Evolutionary conservation across 1,140 invertebrate species (phyloP), one percentile per base, ranked within the genome.

Genomic region (Drosophila serrata): DNA sequence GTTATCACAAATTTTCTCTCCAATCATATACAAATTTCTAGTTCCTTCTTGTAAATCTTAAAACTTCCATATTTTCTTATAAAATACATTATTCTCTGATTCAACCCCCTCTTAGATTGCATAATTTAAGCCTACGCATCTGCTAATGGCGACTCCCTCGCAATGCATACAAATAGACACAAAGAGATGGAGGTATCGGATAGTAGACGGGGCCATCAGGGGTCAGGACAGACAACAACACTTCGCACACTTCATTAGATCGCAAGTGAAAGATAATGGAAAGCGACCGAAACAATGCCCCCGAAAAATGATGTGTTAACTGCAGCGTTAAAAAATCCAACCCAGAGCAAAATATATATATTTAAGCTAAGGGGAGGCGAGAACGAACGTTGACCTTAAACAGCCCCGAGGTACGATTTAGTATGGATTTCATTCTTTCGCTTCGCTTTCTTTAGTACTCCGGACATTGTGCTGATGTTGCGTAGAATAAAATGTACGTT

Each of bases 171-270:
- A 64, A 68, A 48, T 22, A 69, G 9, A 40, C 15, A 43, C 45
- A 53, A 7, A 5, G 37, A 29, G 65, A 11, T 33, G 48, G 49
- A 35, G 31, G 31, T 35, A 35, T 19, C 8, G 12, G 12, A 8
- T 35, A 35, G 49, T 53, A 1, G 7, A 17, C 3, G 51, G 63
- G 33, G 15, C 5, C 4, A 8, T 35, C 33, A 53, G 42, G 13
- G n/a, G 45, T 33, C 37, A 43, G 68, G 57, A 37, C 39, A 40
- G 69, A 62, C 53, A 76, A 74, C 61, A 77, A 60, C 73, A 84
- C 73, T 64, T 90, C 75, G 75, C 81, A 90, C 85, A 90, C 86
- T 90, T 90, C 86, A 90, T 90, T 90, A 81, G 85, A 90, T 90
- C 86, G 86, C 81, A 85, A 81, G 73, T 69, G 85, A 75, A 84